A percentile compares a stretch with the other conserved stretches of the same genome.
Evolutionary conservation across 53 echinoderm and acorn worm species (phyloP).

Genomic region (Luidia sarsii): DNA sequence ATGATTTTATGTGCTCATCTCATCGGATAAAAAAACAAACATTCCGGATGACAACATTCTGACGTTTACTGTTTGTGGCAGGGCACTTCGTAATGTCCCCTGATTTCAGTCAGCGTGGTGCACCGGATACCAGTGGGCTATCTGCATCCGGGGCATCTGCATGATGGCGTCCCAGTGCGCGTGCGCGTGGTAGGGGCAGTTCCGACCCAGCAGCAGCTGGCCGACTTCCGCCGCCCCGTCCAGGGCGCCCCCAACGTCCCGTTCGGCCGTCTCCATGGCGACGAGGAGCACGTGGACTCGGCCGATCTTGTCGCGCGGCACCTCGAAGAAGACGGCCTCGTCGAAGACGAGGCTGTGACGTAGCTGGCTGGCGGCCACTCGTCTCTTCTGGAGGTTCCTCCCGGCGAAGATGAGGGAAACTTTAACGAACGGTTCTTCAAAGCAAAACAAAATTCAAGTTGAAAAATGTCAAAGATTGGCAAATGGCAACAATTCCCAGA

Average conservation of each 20-base stretch:
- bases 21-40: too few species aligned
- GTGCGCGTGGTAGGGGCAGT: constrained; percentile 22
- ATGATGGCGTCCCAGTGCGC: constrained; percentile 33
- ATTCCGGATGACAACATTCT: too few species aligned
- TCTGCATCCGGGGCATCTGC: constrained; percentile 6
- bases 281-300: constrained; percentile 11
- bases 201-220: constrained; percentile 19
- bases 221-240: constrained; percentile 21
- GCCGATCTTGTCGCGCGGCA: constrained; percentile 18
- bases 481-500: too few species aligned
- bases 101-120: neutral
- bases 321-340: constrained; percentile 34
- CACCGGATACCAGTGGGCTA: constrained; percentile 42
- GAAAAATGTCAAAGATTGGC: neutral
- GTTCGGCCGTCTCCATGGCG: neutral
- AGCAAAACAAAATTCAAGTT: neutral
- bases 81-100: too few species aligned
- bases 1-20: too few species aligned
- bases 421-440: constrained; percentile 17
- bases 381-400: neutral
- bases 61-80: too few species aligned
- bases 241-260: neutral
- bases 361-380: neutral
- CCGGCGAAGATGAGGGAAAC: constrained; percentile 3
- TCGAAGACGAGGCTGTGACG: constrained; percentile 1